phyloP scores from a whole-genome alignment of 64 coral and sea anemone species.

The Acropora tenuis region DNA sequence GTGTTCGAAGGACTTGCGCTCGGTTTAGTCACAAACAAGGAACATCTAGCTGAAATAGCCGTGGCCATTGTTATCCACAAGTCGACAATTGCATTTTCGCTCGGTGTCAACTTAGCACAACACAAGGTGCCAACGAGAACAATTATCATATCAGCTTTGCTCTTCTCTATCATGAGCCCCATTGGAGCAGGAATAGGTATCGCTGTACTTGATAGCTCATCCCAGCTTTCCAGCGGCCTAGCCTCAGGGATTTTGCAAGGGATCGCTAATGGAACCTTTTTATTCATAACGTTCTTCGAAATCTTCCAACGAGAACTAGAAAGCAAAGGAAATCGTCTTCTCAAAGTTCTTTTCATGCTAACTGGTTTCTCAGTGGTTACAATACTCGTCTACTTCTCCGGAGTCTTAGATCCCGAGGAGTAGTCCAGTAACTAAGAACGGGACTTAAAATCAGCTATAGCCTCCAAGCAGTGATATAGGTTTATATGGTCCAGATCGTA shows the following conservation, averaged over 20 bases:
- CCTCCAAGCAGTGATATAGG: too few species aligned
- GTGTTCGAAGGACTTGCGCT: slow-evolving; percentile 93
- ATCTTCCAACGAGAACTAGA: slow-evolving; percentile 88
- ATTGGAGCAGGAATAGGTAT: slow-evolving; percentile 79
- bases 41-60: slow-evolving; percentile 67
- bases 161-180: slow-evolving; percentile 85
- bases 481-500: too few species aligned
- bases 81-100: slow-evolving; percentile 82
- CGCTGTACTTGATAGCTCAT: slow-evolving; percentile 58
- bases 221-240: slow-evolving; percentile 51
- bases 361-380: slow-evolving; percentile 76
- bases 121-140: slow-evolving; percentile 68
- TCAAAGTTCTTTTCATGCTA: slow-evolving; percentile 86
- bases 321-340: slow-evolving; percentile 53
- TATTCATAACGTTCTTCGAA: slow-evolving; percentile 97
- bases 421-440: neutral
- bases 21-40: slow-evolving; percentile 72
- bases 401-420: slow-evolving; percentile 45
- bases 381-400: slow-evolving; percentile 74
- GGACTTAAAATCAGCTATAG: neutral
- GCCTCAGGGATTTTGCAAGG: slow-evolving; percentile 87
- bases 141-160: slow-evolving; percentile 62
- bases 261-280: slow-evolving; percentile 90
- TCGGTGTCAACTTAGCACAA: slow-evolving; percentile 83
- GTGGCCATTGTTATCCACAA: slow-evolving; percentile 88